Evolutionary conservation across 2,113 vertebrate genomes (phyloP).

Genomic region (Panthera leo): DNA sequence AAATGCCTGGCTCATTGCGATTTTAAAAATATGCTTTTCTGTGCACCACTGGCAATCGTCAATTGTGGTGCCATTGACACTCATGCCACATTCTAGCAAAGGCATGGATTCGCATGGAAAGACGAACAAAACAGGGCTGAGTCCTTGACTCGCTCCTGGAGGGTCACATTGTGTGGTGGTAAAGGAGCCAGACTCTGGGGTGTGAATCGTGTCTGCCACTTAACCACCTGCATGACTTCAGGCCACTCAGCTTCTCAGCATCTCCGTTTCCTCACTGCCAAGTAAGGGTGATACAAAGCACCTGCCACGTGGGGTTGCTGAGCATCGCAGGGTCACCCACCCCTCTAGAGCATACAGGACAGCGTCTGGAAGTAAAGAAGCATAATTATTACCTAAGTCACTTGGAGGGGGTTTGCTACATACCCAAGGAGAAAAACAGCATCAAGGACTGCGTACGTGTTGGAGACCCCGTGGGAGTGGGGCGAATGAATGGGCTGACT

Average conservation of each 20-base stretch:
- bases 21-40: background rate
- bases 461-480: background rate
- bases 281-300: background rate
- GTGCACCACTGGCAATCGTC: background rate
- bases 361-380: background rate
- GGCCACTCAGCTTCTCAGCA: background rate
- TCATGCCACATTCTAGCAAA: background rate
- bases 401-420: background rate
- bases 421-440: background rate
- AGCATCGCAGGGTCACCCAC: background rate
- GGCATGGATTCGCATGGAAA: background rate
- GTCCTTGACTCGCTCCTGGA: background rate
- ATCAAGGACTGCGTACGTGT: fast-evolving
- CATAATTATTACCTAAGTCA: background rate
- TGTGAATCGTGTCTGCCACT: background rate
- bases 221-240: background rate
- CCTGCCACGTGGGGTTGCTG: background rate
- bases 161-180: background rate
- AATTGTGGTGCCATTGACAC: background rate
- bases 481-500: no score
- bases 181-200: background rate
- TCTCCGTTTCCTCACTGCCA: background rate
- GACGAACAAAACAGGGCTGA: background rate
- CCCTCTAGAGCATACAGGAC: background rate
- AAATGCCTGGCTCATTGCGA: no score